A percentile compares a stretch with the other conserved stretches of the same genome.
Conservation (phyloP, 2,113 vertebrate species). For the Panthera uncia region DNA sequence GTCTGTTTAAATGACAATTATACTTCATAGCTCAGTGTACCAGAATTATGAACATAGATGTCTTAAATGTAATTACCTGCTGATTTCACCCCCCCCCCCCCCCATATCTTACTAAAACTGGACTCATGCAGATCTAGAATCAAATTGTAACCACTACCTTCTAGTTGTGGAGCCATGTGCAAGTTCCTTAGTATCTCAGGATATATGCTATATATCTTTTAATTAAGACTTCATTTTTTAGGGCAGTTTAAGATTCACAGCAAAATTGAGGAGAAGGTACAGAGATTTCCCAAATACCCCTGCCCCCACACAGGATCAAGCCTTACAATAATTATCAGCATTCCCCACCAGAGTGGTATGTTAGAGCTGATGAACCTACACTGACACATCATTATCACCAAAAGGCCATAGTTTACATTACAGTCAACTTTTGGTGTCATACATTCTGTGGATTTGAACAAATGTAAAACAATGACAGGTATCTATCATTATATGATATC, state of each 20-base stretch:
- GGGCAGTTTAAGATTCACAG: neutral
- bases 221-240: neutral
- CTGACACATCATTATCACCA: neutral
- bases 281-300: neutral
- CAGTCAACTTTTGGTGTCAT: neutral
- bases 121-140: neutral
- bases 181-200: neutral
- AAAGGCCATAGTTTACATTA: neutral
- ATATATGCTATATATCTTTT: neutral
- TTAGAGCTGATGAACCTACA: too few relatives aligned
- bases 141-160: neutral
- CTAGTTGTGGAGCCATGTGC: neutral
- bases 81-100: fast-evolving
- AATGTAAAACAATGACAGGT: neutral
- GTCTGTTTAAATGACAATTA: conserved; percentile 61
- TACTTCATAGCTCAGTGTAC: conserved; percentile 21
- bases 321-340: too few relatives aligned
- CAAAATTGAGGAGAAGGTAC: neutral
- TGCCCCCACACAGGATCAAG: too few relatives aligned
- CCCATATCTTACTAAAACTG: neutral
- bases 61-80: conserved; percentile 42
- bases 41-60: neutral
- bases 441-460: neutral
- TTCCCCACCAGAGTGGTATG: neutral
- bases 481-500: neutral